Evolutionary conservation across 2,888 invertebrate genomes (phyloP), one percentile per base, ranked within the genome.

Genomic region (Iselma pallidipennis): DNA sequence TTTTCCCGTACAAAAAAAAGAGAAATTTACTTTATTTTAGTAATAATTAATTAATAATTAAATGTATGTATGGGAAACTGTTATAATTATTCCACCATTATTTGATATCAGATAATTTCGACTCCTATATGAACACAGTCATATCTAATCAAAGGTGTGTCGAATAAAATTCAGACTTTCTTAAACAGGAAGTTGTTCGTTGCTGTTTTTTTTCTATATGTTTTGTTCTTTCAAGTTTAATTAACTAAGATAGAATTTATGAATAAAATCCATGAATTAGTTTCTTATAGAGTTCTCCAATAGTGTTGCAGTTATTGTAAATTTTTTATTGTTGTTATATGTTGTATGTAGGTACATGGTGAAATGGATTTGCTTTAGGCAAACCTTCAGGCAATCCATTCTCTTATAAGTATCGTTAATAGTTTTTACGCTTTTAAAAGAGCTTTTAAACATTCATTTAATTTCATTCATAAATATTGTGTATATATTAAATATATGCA

Each of bases 101-200:
- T 10, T 7, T 29, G 3, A 29, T 29, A 10, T 29, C 2, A 29
- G 10, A 29, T 10, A 29, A 29, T 10, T 29, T 10, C 10, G 10
- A 10, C 12, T 45, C 12, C 21, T 10, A 12, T 45, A 21, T 45
- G 37, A 37, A 42, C 7, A 3, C 21, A 1, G n/a, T 19, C 1
- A 21, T 6, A 21, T 21, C 2, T 45, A 12, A 45, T 45, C 7
- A 45, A 45, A 45, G 45, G 45, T 21, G 45, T 45, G 45, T 45
- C 45, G 45, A 21, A 45, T 45, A 21, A n/a, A n/a, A 45, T 45
- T 45, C 45, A 45, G 21, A 45, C 45, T 45, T 45, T 45, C 45
- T 21, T 45, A 19, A 45, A 21, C 45, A 45, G 42, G 42, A 42
- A 42, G 10, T 42, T 10, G 19, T 42, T 42, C 5, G n/a, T n/a